These are phyloP conservation scores for Sandelia bainsii DNA, from an alignment of 2,797 vertebrate genomes.

Conservation along the genomic window DNA sequence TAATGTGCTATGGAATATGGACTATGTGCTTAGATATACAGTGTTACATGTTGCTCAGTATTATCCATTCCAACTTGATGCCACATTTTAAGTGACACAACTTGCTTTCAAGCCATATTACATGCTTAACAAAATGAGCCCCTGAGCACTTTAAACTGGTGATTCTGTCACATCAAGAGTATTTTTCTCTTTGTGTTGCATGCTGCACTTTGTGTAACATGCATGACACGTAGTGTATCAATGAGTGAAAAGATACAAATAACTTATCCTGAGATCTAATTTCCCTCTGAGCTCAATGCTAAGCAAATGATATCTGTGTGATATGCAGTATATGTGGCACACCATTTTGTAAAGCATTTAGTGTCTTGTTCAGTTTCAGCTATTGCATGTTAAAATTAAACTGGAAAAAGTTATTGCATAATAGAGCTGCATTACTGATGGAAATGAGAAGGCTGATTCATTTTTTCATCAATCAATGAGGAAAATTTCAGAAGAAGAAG, in stretches of 20 bases:
- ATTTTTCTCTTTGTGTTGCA: not conserved
- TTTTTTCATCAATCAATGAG: not conserved
- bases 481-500: not conserved
- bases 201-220: not conserved
- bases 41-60: not conserved
- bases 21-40: not conserved
- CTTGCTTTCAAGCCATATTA: not conserved
- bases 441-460: too few species aligned
- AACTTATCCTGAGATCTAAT: too few species aligned
- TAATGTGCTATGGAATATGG: not conserved
- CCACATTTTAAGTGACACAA: not conserved
- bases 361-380: too few species aligned
- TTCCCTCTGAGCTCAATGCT: too few species aligned
- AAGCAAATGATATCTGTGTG: too few species aligned
- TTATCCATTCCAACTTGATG: not conserved
- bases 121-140: not conserved
- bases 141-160: not conserved
- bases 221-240: not conserved
- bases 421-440: not conserved
- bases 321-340: too few species aligned
- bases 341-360: too few species aligned
- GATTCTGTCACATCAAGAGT: not conserved
- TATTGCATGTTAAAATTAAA: too few species aligned
- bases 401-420: too few species aligned
- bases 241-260: not conserved